Evolutionary conservation across 2,888 invertebrate genomes (phyloP), one percentile per base, ranked within the genome.

Genomic region (Phymatocera aterrima): DNA sequence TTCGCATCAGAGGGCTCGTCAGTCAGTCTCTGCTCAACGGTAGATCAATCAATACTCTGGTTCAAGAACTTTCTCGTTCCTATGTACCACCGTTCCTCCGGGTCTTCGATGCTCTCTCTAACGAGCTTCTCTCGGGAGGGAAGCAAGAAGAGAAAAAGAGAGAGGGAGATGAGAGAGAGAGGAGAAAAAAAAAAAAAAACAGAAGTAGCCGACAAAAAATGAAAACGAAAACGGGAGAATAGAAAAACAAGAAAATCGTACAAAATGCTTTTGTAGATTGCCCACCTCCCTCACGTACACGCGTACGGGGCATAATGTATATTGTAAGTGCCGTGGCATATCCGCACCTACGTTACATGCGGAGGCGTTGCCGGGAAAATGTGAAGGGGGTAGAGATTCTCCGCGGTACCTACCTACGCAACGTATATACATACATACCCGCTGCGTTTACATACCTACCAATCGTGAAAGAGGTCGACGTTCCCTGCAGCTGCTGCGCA

Each of bases 11-110:
- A 81, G 84, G n/a, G 57, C 75, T 85, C 86, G 87, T 85, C 86
- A 85, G 84, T 85, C 75, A 75, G 75, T 75, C 75, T 60, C 84
- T 83, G 84, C 84, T 86, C 84, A 87, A 85, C 87, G 84, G 87
- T 87, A 88, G 88, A 88, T 88, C 88, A 88, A 88, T 88, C 88
- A 88, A 88, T 88, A 88, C 83, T 79, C 81, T 82, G 84, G 83
- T 87, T 82, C n/a, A n/a, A n/a, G 83, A 84, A 85, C 83, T 84
- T 83, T 83, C 80, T 80, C 77, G 70, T 74, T 70, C 72, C 34
- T 60, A n/a, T 21, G 5, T 34, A 3, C n/a, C 72, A 24, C 34
- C 48, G 24, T 51, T 18, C 72, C 72, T 72, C n/a, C 34, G 48
- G 18, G 34, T 37, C 21, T 64, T 64, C 61, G 61, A 12, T 64